These are phyloP conservation scores for Thrips palmi DNA, from an alignment of 1,140 invertebrate genomes.

Conservation along the genomic window DNA sequence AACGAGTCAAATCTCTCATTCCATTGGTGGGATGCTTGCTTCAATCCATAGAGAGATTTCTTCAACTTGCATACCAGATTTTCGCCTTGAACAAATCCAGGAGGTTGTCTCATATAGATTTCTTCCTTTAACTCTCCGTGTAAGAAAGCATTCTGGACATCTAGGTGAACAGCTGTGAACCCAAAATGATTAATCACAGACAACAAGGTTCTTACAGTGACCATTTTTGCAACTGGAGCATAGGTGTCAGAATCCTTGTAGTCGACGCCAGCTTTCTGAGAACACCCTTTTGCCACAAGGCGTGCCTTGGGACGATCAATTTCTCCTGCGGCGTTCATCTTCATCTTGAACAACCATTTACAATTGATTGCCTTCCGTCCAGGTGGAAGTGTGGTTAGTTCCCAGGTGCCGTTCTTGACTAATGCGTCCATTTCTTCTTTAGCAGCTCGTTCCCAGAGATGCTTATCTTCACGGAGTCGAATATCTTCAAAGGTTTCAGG, in stretches of 20 bases:
- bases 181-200: too few relatives aligned
- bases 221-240: constrained; percentile 18
- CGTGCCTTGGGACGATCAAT: constrained; percentile 19
- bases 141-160: constrained; percentile 15
- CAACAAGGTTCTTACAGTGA: too few relatives aligned
- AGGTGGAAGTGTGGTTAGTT: constrained; percentile 6
- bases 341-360: constrained; percentile 25
- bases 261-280: constrained; percentile 16
- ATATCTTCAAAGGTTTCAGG: background rate
- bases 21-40: constrained; percentile 21
- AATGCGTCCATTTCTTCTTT: background rate
- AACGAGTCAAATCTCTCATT: constrained; percentile 16
- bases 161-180: too few relatives aligned
- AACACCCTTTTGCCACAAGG: constrained; percentile 18
- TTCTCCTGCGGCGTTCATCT: constrained; percentile 19
- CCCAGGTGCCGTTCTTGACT: background rate
- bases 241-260: constrained; percentile 18
- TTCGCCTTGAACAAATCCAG: constrained; percentile 14
- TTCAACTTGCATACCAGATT: constrained; percentile 18
- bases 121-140: constrained; percentile 20
- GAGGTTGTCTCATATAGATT: constrained; percentile 22
- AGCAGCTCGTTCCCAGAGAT: background rate
- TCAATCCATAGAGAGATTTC: constrained; percentile 19
- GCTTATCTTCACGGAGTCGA: background rate
- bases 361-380: constrained; percentile 11